phyloP scores from a whole-genome alignment of 1,140 invertebrate genomes.

The Conus betulinus region DNA sequence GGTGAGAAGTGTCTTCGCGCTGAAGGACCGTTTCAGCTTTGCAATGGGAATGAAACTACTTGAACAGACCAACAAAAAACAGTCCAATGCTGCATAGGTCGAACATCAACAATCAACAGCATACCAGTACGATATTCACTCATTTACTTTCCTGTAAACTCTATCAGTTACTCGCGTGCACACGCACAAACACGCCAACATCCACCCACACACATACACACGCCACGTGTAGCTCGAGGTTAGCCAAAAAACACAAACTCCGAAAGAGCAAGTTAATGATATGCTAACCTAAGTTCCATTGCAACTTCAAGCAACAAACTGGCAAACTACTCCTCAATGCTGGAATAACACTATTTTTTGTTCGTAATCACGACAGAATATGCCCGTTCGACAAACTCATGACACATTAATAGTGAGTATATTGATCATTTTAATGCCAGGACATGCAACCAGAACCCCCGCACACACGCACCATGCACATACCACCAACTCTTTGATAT shows the following conservation, averaged over 20 bases:
- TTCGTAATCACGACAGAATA: background rate
- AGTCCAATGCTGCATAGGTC: constrained; percentile 2
- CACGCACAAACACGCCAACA: background rate
- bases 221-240: too few relatives aligned
- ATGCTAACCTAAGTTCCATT: constrained; percentile 6
- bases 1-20: too few relatives aligned
- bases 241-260: background rate
- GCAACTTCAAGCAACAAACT: background rate
- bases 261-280: constrained; percentile 3
- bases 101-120: background rate
- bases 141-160: background rate
- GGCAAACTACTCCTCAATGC: background rate
- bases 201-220: too few relatives aligned
- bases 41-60: background rate
- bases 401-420: constrained; percentile 24
- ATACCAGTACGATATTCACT: background rate
- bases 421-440: constrained; percentile 9
- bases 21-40: too few relatives aligned
- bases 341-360: background rate
- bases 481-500: constrained; percentile 19
- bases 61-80: background rate
- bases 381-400: background rate
- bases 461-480: background rate
- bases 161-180: background rate
- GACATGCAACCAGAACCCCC: background rate